A percentile compares a stretch with the other conserved stretches of the same genome.
phyloP scores from a whole-genome alignment of 2,113 vertebrate genomes.

The Megaceryle torquata region DNA sequence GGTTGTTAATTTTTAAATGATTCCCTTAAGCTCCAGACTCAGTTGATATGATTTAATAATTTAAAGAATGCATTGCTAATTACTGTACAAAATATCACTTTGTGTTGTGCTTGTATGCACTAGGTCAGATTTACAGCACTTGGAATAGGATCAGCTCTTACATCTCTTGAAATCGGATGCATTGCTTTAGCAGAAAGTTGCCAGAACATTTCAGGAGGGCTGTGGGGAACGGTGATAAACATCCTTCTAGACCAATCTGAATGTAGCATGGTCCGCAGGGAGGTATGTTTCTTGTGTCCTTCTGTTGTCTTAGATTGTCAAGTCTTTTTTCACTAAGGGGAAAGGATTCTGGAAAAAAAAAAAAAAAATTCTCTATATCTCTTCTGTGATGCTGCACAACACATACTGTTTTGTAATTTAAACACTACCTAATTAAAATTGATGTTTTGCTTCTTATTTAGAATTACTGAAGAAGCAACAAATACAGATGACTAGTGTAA shows the following conservation, averaged over 20 bases:
- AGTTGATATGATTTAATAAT: neutral
- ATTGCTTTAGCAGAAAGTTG: conserved; percentile 88
- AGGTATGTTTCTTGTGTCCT: conserved; percentile 75
- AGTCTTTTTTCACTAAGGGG: neutral
- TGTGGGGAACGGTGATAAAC: conserved; percentile 93
- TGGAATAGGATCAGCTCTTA: conserved; percentile 88
- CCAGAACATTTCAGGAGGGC: conserved; percentile 95
- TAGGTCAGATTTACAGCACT: conserved; percentile 94
- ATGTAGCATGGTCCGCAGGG: conserved; percentile 93
- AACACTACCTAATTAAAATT: neutral
- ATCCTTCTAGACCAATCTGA: conserved; percentile 92
- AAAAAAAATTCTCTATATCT: neutral
- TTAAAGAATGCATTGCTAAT: neutral
- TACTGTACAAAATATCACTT: neutral
- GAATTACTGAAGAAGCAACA: neutral
- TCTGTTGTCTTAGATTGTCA: neutral
- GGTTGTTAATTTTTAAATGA: neutral
- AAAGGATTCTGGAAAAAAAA: neutral
- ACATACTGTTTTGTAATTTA: neutral
- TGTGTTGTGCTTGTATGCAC: neutral
- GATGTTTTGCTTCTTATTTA: neutral
- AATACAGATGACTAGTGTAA: neutral
- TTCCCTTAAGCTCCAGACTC: neutral
- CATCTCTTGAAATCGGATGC: conserved; percentile 84
- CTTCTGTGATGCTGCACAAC: neutral